These are phyloP conservation scores for Drosophila albomicans DNA, from an alignment of 1,140 invertebrate genomes.

Conservation along the genomic window DNA sequence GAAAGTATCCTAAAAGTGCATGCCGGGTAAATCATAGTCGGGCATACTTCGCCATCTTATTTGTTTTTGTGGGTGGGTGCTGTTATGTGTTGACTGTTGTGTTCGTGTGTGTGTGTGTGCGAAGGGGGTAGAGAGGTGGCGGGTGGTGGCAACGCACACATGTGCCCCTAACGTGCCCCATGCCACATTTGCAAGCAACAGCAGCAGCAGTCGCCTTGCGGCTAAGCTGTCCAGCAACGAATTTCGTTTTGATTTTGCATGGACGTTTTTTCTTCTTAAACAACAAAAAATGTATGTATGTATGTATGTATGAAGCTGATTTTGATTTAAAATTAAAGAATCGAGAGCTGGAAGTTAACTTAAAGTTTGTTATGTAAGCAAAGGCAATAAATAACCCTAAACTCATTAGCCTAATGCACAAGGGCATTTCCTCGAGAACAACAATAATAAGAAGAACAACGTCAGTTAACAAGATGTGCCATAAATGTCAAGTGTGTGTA, in stretches of 20 bases:
- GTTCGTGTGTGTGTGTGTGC: constrained; percentile 1
- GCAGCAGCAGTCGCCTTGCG: constrained; percentile 14
- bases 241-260: constrained; percentile 81
- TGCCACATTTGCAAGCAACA: constrained; percentile 2
- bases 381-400: constrained; percentile 33
- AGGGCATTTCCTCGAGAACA: background rate
- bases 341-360: constrained; percentile 11
- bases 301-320: constrained; percentile 35
- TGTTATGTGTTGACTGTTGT: constrained; percentile 9
- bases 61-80: background rate
- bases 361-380: constrained; percentile 14
- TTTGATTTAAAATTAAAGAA: constrained; percentile 34
- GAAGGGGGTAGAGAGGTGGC: constrained; percentile 20
- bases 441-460: background rate
- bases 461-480: constrained; percentile 15
- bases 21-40: too few relatives aligned
- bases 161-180: constrained; percentile 51
- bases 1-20: too few relatives aligned
- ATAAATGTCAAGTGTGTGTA: constrained; percentile 28
- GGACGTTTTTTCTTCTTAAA: constrained; percentile 13
- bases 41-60: too few relatives aligned
- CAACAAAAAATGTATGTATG: constrained; percentile 63
- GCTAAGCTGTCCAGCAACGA: constrained; percentile 69
- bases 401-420: constrained; percentile 36
- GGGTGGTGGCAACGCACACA: constrained; percentile 42